Base-by-base conservation (phyloP, 2,113 vertebrate genomes). In the Orycteropus afer region DNA sequence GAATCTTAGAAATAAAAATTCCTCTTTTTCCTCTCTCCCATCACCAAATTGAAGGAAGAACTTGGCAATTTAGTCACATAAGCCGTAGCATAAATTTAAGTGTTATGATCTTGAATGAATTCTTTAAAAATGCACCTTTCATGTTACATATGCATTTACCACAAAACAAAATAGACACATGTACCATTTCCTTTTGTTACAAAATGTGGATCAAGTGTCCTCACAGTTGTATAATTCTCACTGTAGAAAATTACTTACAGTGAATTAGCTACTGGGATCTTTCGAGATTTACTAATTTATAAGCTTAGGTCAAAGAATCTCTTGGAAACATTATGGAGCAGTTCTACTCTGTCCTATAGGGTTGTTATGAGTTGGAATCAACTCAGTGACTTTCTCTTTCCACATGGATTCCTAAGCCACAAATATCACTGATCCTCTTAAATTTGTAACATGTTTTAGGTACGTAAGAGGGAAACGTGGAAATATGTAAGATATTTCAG, bases 401-500 rank as follows among this genome's bases (percentile, higher is more conserved):
- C n/a, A n/a, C 12, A 82, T 25, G 63, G 13, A 71, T 51, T 86
- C 27, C 42, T 47, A 73, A 67, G 40, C 23, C 67, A 89, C 18
- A 57, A 5, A 1, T 15, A 61, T 51, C 53, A 82, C 13, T 63
- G 53, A 92, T 81, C 51, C 53, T 76, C 7, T 73, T 94, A 61
- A 81, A 86, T 86, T 79, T 85, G 29, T 45, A 89, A 78, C 55
- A 79, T 53, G 18, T 7, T 51, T 86, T 74, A 80, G 29, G 12
- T 51, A 83, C 23, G 59, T 22, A 57, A 29, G 61, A 65, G 34
- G 27, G 12, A n/a, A 89, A 7, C 27, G 86, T 27, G 17, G 23
- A 89, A 77, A 57, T 53, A 83, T 34, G 29, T 13, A 86, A 93
- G 95, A 98, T 97, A 96, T 98, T 98, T 97, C 3, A 85, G 27